phyloP scores from a whole-genome alignment of 2,797 vertebrate species.

The Macroramphosus scolopax region DNA sequence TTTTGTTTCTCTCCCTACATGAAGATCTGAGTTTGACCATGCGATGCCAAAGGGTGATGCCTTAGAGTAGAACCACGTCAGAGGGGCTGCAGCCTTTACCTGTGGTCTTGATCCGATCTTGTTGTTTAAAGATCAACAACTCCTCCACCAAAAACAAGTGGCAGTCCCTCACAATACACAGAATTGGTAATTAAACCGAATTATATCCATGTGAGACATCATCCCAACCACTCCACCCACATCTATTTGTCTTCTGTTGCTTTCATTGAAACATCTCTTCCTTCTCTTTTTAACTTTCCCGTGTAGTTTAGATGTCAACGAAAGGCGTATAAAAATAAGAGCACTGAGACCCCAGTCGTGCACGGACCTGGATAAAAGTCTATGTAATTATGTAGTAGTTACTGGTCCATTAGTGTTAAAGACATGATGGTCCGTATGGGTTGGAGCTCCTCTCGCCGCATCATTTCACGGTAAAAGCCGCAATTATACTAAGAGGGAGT shows the following conservation, averaged over 20 bases:
- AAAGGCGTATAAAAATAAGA: no score
- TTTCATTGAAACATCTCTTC: no score
- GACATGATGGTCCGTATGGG: constrained; percentile 65
- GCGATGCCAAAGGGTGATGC: background rate
- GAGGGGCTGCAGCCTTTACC: no score
- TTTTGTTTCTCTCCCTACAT: background rate
- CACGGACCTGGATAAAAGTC: constrained; percentile 61
- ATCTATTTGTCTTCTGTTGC: no score
- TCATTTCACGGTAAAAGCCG: constrained; percentile 89
- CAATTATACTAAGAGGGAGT: constrained; percentile 90
- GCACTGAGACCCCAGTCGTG: no score
- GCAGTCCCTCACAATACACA: no score
- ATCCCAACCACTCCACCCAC: no score
- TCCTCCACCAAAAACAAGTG: no score
- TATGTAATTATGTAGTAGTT: constrained; percentile 69
- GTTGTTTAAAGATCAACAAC: background rate
- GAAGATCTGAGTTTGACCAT: background rate
- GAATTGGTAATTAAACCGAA: no score
- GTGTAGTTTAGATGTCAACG: no score
- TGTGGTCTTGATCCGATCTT: background rate
- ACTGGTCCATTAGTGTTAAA: constrained; percentile 74
- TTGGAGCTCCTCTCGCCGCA: constrained; percentile 82
- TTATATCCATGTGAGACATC: no score
- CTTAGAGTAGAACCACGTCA: background rate
- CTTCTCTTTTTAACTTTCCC: no score